Evolutionary conservation across 2,888 invertebrate genomes (phyloP).

Genomic region (Drosophila imparisetae): DNA sequence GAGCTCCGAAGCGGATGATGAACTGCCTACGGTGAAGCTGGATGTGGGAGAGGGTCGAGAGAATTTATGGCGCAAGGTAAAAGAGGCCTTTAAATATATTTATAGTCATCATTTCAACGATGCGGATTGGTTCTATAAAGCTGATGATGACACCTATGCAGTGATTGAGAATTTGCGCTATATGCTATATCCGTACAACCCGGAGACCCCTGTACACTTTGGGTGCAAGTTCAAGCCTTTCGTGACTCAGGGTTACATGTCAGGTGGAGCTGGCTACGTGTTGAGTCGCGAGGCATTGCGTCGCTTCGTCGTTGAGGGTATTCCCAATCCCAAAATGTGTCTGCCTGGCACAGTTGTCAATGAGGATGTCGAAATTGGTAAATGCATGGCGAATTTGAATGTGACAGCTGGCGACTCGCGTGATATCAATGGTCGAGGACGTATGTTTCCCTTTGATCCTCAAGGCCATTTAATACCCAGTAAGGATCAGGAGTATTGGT

Average conservation of each 20-base stretch:
- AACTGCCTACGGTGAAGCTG: conserved; percentile 4
- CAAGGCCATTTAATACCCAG: background rate
- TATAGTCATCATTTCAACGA: conserved; percentile 9
- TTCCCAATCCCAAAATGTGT: conserved; percentile 3
- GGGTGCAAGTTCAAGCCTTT: background rate
- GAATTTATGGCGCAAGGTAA: conserved; percentile 7
- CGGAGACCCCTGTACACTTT: conserved; percentile 7
- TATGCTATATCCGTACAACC: conserved; percentile 10
- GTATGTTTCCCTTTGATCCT: background rate
- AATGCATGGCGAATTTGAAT: conserved; percentile 85
- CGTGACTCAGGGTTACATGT: conserved; percentile 6
- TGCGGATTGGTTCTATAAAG: conserved; percentile 18
- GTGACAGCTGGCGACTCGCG: conserved; percentile 95
- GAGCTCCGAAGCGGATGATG: conserved; percentile 8
- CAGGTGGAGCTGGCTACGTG: conserved; percentile 3
- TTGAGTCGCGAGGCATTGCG: conserved; percentile 11
- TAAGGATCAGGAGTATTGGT: background rate
- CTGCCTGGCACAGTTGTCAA: too few relatives aligned
- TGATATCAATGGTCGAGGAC: conserved; percentile 85
- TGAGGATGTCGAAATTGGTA: conserved; percentile 85
- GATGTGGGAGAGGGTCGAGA: conserved; percentile 4
- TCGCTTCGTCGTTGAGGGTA: background rate
- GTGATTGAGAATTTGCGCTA: conserved; percentile 6
- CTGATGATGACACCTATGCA: conserved; percentile 11
- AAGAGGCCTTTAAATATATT: conserved; percentile 11